A percentile compares a stretch with the other conserved stretches of the same genome.
Evolutionary conservation across 2,113 vertebrate species (phyloP).

Genomic region (Corythornis cristatus): DNA sequence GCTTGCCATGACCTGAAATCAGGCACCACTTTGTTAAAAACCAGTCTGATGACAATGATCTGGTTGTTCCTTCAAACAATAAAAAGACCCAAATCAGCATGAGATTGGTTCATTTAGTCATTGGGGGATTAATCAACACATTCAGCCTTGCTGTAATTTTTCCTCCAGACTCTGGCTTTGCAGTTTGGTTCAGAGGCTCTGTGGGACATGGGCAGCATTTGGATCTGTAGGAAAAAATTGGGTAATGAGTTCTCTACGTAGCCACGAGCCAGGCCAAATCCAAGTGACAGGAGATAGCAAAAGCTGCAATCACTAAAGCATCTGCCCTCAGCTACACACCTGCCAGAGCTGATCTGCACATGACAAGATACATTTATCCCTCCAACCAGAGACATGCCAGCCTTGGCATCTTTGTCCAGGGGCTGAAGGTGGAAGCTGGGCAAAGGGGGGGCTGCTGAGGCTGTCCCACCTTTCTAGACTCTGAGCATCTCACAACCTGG

Average conservation of each 20-base stretch:
- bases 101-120: not conserved
- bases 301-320: not conserved
- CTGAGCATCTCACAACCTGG: not conserved
- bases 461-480: not conserved
- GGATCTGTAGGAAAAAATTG: not conserved
- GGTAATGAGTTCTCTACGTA: not conserved
- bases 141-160: not conserved
- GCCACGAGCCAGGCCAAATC: not conserved
- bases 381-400: not conserved
- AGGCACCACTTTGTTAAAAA: constrained; percentile 39
- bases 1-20: constrained; percentile 47
- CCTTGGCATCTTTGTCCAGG: not conserved
- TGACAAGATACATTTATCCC: not conserved
- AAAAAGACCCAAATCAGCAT: not conserved
- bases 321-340: not conserved
- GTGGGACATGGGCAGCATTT: not conserved
- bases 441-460: not conserved
- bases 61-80: not conserved
- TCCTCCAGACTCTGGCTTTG: not conserved
- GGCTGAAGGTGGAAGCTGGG: not conserved
- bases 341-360: not conserved
- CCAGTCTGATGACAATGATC: not conserved
- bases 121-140: not conserved
- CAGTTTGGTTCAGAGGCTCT: not conserved
- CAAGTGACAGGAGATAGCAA: not conserved